Evolutionary conservation across 2,888 invertebrate species (phyloP).

Genomic region (Isotomurus palustris): DNA sequence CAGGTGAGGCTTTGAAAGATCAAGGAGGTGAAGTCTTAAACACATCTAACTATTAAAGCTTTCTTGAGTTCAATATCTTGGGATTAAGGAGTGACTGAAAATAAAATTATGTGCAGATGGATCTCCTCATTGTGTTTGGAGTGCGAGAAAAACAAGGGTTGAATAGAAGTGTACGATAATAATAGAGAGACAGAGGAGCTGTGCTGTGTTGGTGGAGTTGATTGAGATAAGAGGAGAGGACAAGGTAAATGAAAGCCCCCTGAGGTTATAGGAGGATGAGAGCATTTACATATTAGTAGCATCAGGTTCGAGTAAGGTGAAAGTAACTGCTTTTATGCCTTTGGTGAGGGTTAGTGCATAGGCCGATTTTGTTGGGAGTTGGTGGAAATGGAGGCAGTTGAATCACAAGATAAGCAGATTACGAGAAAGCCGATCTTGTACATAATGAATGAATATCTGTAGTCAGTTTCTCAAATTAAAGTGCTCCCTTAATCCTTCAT

Average conservation of each 20-base stretch:
- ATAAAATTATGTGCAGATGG: neutral
- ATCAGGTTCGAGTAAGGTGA: neutral
- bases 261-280: constrained; percentile 4
- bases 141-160: too few species aligned
- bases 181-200: neutral
- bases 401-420: constrained; percentile 34
- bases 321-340: neutral
- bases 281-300: constrained; percentile 7
- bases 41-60: too few species aligned
- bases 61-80: too few species aligned
- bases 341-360: neutral
- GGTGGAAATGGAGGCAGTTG: constrained; percentile 11
- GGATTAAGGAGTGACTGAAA: too few species aligned
- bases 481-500: constrained; percentile 20
- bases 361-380: constrained; percentile 2
- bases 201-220: neutral
- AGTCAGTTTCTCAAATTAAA: constrained; percentile 26
- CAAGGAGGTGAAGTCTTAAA: too few species aligned
- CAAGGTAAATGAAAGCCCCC: constrained; percentile 8
- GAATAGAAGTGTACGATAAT: neutral
- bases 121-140: too few species aligned
- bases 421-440: constrained; percentile 33
- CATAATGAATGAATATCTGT: constrained; percentile 31
- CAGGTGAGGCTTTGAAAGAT: too few species aligned
- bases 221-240: neutral